A percentile compares a stretch with the other conserved stretches of the same genome.
These are phyloP conservation scores for Platerodrilus igneus DNA, from an alignment of 2,888 invertebrate genomes.

Conservation along the genomic window DNA sequence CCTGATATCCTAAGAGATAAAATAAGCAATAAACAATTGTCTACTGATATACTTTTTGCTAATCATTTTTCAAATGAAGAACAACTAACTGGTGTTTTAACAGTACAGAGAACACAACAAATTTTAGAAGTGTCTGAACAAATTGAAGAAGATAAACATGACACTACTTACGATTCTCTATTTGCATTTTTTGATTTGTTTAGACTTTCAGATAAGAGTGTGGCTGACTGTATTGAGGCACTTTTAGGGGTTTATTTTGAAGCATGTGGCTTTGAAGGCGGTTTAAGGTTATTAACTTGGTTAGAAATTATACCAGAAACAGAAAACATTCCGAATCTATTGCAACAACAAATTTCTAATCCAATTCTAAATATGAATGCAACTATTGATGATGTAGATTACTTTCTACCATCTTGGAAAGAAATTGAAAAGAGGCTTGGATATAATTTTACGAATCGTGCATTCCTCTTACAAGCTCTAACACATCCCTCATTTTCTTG, in stretches of 20 bases:
- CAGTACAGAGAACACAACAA: constrained; percentile 28
- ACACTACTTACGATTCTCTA: constrained; percentile 14
- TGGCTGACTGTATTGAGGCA: constrained; percentile 84
- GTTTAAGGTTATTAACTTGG: constrained; percentile 42
- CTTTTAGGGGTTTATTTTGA: constrained; percentile 73
- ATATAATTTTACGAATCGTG: constrained; percentile 76
- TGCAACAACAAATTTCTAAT: constrained; percentile 39
- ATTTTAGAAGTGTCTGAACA: constrained; percentile 21
- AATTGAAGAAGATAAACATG: constrained; percentile 19
- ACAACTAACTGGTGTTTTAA: constrained; percentile 37
- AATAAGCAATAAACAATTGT: constrained; percentile 46
- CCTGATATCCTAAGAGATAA: constrained; percentile 51
- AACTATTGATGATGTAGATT: constrained; percentile 48
- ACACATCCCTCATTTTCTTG: constrained; percentile 86
- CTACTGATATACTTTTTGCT: constrained; percentile 50
- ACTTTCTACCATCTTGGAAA: constrained; percentile 35
- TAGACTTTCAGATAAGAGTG: constrained; percentile 57
- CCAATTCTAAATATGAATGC: constrained; percentile 45
- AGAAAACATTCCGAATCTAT: constrained; percentile 35
- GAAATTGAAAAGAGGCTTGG: constrained; percentile 59
- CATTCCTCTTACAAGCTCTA: constrained; percentile 82
- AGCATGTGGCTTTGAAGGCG: constrained; percentile 46
- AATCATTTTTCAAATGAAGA: constrained; percentile 49
- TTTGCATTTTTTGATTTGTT: constrained; percentile 43
- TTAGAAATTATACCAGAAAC: constrained; percentile 49